These are phyloP conservation scores for Ibidorhyncha struthersii DNA, from an alignment of 2,113 vertebrate species.

Conservation along the genomic window DNA sequence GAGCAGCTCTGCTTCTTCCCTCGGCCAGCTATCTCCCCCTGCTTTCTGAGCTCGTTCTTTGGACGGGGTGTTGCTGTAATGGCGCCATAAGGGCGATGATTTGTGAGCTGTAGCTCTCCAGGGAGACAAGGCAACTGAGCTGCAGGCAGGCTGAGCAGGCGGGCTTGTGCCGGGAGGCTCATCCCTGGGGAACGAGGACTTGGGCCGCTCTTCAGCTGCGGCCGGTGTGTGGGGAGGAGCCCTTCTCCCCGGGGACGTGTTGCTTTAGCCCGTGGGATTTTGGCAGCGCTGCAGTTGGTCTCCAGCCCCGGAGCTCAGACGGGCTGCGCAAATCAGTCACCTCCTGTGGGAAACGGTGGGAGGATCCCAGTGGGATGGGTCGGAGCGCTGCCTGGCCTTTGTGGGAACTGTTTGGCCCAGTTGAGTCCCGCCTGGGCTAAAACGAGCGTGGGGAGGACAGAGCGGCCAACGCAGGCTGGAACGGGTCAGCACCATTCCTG, in stretches of 20 bases:
- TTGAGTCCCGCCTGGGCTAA: fast-evolving
- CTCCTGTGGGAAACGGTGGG: not conserved
- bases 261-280: not conserved
- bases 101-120: not conserved
- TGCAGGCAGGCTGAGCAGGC: not conserved
- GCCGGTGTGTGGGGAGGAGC: not conserved
- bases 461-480: not conserved
- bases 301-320: fast-evolving
- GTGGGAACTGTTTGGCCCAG: fast-evolving
- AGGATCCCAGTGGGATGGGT: not conserved
- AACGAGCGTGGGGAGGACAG: fast-evolving
- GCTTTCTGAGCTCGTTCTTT: not conserved
- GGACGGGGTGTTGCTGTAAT: fast-evolving
- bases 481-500: fast-evolving
- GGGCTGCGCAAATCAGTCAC: fast-evolving
- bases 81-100: fast-evolving
- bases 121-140: not conserved
- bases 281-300: not conserved
- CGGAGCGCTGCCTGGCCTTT: not conserved
- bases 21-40: fast-evolving
- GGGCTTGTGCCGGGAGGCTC: not conserved
- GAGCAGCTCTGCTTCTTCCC: not conserved
- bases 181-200: not conserved
- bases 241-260: fast-evolving
- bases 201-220: not conserved